Evolutionary conservation across 1,140 invertebrate species (phyloP).

Genomic region (Apis florea): DNA sequence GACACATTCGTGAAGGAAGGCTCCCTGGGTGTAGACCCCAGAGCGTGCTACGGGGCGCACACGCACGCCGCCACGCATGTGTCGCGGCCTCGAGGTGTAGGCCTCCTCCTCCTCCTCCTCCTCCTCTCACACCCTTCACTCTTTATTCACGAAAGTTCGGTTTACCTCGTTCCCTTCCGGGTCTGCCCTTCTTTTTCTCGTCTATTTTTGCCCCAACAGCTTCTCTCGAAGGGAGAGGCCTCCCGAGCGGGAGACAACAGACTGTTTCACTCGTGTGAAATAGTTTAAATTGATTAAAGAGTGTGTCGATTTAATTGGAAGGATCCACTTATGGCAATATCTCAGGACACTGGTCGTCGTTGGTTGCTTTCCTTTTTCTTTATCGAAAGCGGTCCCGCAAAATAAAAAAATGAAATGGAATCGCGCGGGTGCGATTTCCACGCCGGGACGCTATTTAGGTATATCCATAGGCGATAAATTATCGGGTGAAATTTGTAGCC

Average conservation of each 20-base stretch:
- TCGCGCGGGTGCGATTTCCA: conserved; percentile 22
- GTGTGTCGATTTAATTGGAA: conserved; percentile 32
- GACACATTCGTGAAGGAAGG: neutral
- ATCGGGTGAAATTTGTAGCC: conserved; percentile 39
- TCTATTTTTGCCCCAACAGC: conserved; percentile 54
- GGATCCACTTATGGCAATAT: neutral
- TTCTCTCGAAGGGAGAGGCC: neutral
- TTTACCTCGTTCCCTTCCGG: conserved; percentile 59
- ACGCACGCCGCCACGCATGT: conserved; percentile 30
- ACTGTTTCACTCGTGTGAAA: conserved; percentile 37
- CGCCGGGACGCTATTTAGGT: conserved; percentile 44
- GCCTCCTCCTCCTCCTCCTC: neutral
- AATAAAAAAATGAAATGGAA: conserved; percentile 20
- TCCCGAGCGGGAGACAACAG: neutral
- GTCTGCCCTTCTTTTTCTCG: conserved; percentile 35
- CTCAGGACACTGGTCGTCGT: neutral
- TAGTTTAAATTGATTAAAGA: conserved; percentile 32
- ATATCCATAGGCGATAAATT: conserved; percentile 33
- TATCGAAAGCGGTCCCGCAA: neutral
- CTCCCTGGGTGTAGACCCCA: neutral
- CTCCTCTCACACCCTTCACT: conserved; percentile 6
- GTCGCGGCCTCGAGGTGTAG: conserved; percentile 53
- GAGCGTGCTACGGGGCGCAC: conserved; percentile 36
- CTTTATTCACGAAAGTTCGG: conserved; percentile 67
- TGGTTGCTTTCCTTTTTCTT: no score